These are phyloP conservation scores for Dolichopus griseipennis DNA, from an alignment of 2,888 invertebrate genomes.

Conservation along the genomic window DNA sequence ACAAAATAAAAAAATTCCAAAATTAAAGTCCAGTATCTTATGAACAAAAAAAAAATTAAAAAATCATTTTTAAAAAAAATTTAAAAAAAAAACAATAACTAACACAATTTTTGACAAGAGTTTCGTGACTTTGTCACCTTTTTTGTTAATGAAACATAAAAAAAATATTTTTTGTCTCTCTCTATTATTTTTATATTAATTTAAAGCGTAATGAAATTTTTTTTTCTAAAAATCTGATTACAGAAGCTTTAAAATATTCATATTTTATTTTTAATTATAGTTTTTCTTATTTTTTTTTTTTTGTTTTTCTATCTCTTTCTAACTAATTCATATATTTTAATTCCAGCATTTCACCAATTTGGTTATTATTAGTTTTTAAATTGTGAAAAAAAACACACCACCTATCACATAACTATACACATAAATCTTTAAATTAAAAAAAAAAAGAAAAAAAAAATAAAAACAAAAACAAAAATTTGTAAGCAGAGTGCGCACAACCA, in stretches of 20 bases:
- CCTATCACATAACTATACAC: neutral
- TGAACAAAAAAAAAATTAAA: neutral
- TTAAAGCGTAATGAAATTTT: neutral
- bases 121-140: conserved; percentile 6
- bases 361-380: no score
- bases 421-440: no score
- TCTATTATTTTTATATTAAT: no score
- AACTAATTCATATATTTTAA: no score
- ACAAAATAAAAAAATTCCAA: neutral
- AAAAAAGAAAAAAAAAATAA: no score
- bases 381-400: neutral
- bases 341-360: no score
- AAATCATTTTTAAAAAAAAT: neutral
- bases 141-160: neutral
- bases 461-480: no score
- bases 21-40: neutral
- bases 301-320: no score
- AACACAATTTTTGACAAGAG: neutral
- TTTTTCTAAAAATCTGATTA: neutral
- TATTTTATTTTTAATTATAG: neutral
- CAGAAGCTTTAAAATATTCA: neutral
- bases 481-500: neutral
- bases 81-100: neutral
- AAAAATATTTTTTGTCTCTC: no score
- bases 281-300: neutral